Evolutionary conservation across 2,113 vertebrate genomes (phyloP).

Genomic region (Bos taurus): DNA sequence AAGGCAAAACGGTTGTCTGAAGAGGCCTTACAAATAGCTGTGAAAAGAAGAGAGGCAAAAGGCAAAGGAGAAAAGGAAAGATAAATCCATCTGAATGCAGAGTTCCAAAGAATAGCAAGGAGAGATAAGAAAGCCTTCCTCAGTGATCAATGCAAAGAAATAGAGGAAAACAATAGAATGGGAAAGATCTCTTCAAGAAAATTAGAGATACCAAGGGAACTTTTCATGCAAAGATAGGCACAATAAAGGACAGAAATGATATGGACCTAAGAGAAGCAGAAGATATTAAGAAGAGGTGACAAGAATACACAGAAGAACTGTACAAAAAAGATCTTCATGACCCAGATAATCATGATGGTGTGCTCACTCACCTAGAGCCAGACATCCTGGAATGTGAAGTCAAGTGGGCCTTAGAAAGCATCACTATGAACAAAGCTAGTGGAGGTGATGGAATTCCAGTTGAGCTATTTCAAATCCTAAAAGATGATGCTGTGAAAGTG

Average conservation of each 20-base stretch:
- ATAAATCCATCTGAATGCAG: background rate
- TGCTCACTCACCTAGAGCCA: background rate
- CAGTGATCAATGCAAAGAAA: background rate
- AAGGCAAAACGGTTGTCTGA: background rate
- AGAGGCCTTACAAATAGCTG: background rate
- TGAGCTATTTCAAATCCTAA: background rate
- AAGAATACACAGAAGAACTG: background rate
- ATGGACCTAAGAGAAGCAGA: background rate
- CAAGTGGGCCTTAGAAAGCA: background rate
- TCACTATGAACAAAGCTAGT: background rate
- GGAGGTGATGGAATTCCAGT: background rate
- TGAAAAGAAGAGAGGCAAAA: background rate
- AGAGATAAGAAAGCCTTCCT: background rate
- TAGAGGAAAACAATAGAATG: background rate
- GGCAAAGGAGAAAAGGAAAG: background rate
- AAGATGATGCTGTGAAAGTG: background rate
- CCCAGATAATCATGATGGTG: background rate
- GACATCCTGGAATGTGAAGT: background rate
- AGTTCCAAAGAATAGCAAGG: background rate
- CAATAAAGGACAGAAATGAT: background rate
- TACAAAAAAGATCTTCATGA: background rate
- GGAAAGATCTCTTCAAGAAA: background rate
- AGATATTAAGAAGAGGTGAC: background rate
- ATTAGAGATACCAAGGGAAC: background rate
- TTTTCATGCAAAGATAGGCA: background rate